A percentile compares a stretch with the other conserved stretches of the same genome.
Conservation (phyloP, 1,140 invertebrate species). For the Apolygus lucorum region DNA sequence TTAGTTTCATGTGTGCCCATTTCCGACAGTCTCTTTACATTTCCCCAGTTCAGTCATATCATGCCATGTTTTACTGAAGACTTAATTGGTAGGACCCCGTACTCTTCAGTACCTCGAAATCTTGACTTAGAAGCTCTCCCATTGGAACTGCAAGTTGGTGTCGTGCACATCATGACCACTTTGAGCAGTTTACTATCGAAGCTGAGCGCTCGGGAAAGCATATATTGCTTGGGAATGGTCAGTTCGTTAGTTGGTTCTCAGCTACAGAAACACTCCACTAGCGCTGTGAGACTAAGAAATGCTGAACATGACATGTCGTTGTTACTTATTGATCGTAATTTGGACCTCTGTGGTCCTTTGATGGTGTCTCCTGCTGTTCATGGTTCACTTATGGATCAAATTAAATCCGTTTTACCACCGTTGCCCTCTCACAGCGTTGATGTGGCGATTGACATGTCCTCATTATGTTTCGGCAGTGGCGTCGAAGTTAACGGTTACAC, state of each 20-base stretch:
- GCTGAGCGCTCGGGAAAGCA: conserved; percentile 39
- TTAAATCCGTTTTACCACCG: conserved; percentile 38
- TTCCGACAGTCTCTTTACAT: conserved; percentile 39
- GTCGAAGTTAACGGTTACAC: background rate
- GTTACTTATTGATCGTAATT: conserved; percentile 40
- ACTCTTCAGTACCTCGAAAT: background rate
- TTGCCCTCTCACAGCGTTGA: conserved; percentile 40
- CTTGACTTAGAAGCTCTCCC: conserved; percentile 25
- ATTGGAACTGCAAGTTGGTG: conserved; percentile 32
- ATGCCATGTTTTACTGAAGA: conserved; percentile 38
- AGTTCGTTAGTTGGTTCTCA: conserved; percentile 40
- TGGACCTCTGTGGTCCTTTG: conserved; percentile 38
- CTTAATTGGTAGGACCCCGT: background rate
- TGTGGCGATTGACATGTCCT: conserved; percentile 40
- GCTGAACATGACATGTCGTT: conserved; percentile 39
- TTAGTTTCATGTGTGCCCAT: conserved; percentile 39
- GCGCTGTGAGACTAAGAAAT: conserved; percentile 35
- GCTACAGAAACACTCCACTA: conserved; percentile 36
- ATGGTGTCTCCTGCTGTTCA: conserved; percentile 32
- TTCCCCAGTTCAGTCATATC: conserved; percentile 38
- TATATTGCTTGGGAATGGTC: conserved; percentile 40
- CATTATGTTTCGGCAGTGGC: conserved; percentile 32
- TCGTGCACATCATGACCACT: conserved; percentile 33
- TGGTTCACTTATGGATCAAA: conserved; percentile 40
- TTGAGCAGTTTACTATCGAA: conserved; percentile 38